Conservation (phyloP, 2,888 invertebrate genomes). For the Orchesellides sinensis region DNA sequence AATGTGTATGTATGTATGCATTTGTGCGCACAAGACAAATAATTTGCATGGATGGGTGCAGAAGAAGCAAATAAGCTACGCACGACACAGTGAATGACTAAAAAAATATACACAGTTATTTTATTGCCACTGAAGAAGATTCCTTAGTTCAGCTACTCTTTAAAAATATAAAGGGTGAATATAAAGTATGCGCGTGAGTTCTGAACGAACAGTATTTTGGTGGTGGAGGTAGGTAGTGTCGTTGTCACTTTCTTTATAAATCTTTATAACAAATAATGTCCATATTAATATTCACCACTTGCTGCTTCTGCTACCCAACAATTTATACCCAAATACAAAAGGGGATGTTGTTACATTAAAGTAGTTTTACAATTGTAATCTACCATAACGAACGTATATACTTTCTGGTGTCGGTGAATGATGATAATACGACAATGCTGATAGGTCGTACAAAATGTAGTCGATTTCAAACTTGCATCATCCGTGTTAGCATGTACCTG, state of each 20-base stretch:
- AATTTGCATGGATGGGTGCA: constrained; percentile 50
- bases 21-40: constrained; percentile 31
- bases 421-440: no score
- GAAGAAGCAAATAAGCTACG: constrained; percentile 24
- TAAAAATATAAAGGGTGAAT: not conserved
- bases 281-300: constrained; percentile 40
- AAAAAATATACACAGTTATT: not conserved
- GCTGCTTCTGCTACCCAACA: constrained; percentile 23
- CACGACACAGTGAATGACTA: constrained; percentile 4
- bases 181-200: not conserved
- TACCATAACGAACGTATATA: no score
- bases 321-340: no score
- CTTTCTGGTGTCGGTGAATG: constrained; percentile 27
- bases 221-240: not conserved
- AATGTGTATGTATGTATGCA: no score
- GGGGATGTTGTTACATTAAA: no score
- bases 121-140: not conserved
- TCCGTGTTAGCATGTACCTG: not conserved
- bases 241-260: constrained; percentile 52
- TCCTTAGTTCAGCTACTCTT: not conserved
- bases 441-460: constrained; percentile 5
- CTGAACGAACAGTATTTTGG: constrained; percentile 2
- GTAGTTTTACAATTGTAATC: no score
- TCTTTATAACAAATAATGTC: constrained; percentile 40
- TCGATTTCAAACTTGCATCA: constrained; percentile 31